Evolutionary conservation across 1,140 invertebrate genomes (phyloP), one percentile per base, ranked within the genome.

Genomic region (Glossosoma conforme): DNA sequence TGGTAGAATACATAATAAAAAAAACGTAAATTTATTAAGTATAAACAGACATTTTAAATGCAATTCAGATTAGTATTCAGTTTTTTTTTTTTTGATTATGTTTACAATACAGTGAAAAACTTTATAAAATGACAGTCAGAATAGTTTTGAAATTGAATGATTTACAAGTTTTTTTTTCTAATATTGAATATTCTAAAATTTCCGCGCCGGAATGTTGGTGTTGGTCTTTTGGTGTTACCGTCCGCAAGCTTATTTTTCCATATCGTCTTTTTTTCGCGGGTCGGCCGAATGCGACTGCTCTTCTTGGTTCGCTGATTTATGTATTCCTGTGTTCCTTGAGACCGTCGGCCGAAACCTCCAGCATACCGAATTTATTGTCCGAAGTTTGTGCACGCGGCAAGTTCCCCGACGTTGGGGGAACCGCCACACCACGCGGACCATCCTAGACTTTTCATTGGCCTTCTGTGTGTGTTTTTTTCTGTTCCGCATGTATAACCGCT

Each of bases 291-390:
- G 21, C 41, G 41, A 21, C 17, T 22, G 35, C 21, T 37, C 47
- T 22, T 49, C 42, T 49, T 49, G 19, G 47, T 36, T 28, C 47
- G 47, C 44, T 52, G 49, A 52, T 52, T 52, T 52, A 52, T 52
- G 49, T 52, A 44, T 52, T 52, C 30, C 21, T 36, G 40, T 43
- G 49, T 28, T 52, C 41, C 49, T 44, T 37, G 49, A 52, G 49
- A 52, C 47, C 47, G 47, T 38, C 33, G 47, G 36, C 41, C 49
- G 49, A 43, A 38, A 40, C 48, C 20, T 28, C 38, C 36, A 40
- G 48, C 37, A 52, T 52, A 52, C 49, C 19, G 44, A 52, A 52
- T 52, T 52, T 52, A 52, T 52, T 44, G 49, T 52, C 40, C 40
- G 40, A 52, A 52, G 30, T 52, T 52, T 44, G 49, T 43, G 49